These are phyloP conservation scores for Xestia rhomboidea DNA, from an alignment of 2,888 invertebrate species.

Conservation along the genomic window DNA sequence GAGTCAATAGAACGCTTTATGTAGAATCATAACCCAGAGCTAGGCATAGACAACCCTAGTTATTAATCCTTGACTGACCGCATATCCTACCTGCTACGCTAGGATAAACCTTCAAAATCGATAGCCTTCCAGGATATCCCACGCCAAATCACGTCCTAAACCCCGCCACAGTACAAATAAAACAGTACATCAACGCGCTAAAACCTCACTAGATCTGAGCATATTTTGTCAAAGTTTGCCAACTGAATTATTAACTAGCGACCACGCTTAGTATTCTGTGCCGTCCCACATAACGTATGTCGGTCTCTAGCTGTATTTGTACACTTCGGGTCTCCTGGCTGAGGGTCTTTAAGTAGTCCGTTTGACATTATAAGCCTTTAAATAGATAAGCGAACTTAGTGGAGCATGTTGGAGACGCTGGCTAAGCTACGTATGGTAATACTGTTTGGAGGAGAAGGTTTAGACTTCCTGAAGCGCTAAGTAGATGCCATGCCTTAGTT, in stretches of 20 bases:
- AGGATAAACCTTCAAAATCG: background rate
- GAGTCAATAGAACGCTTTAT: background rate
- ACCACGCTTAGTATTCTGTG: constrained; percentile 54
- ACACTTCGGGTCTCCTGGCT: constrained; percentile 38
- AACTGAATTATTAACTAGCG: constrained; percentile 55
- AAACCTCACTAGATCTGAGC: constrained; percentile 35
- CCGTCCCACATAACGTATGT: constrained; percentile 53
- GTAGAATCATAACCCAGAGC: background rate
- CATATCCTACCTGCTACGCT: background rate
- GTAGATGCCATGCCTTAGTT: background rate
- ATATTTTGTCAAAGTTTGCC: constrained; percentile 56
- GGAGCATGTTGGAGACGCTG: constrained; percentile 18
- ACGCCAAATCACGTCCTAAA: constrained; percentile 18
- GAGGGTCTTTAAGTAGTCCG: constrained; percentile 53
- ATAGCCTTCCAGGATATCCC: background rate
- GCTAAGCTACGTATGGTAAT: constrained; percentile 38
- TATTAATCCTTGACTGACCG: background rate
- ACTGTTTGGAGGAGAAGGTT: constrained; percentile 10
- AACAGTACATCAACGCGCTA: constrained; percentile 30
- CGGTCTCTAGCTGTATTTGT: constrained; percentile 44
- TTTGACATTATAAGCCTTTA: constrained; percentile 55
- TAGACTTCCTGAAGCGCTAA: constrained; percentile 25
- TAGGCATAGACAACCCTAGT: background rate
- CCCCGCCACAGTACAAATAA: constrained; percentile 32
- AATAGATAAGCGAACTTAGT: constrained; percentile 55